A percentile compares a stretch with the other conserved stretches of the same genome.
These are phyloP conservation scores for Limnothrissa miodon DNA, from an alignment of 2,113 vertebrate genomes.

Conservation along the genomic window DNA sequence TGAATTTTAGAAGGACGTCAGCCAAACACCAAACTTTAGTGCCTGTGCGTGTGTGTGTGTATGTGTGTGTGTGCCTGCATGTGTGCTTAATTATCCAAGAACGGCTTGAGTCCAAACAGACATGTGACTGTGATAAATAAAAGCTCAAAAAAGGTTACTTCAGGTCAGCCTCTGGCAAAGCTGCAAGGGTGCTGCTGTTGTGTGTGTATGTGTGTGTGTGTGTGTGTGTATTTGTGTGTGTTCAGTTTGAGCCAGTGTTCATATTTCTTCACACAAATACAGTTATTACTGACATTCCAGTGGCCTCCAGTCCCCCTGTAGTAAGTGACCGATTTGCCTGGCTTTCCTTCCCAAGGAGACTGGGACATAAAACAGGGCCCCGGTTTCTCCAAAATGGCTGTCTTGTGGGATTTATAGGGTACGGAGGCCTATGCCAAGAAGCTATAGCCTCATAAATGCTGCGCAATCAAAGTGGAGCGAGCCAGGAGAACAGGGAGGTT, in stretches of 20 bases:
- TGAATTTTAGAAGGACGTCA: background rate
- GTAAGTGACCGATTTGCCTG: conserved; percentile 2
- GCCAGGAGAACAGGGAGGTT: background rate
- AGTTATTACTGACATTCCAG: background rate
- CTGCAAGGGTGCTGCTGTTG: background rate
- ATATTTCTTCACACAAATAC: background rate
- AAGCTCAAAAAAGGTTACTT: background rate
- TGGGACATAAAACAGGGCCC: conserved; percentile 52
- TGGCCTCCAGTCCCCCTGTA: background rate
- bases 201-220: background rate
- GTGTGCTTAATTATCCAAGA: background rate
- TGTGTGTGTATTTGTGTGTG: too few species aligned
- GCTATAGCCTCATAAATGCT: conserved; percentile 50
- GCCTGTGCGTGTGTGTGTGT: background rate
- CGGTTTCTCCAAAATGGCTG: conserved; percentile 42
- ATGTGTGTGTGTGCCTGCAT: background rate
- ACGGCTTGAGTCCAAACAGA: background rate
- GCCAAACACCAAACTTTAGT: background rate
- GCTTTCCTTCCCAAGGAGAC: conserved; percentile 19
- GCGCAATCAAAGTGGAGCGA: conserved; percentile 37
- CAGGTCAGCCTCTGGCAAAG: background rate
- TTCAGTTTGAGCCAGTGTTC: background rate
- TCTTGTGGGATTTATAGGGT: conserved; percentile 50
- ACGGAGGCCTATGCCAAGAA: conserved; percentile 45
- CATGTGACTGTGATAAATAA: background rate